Base-by-base conservation (phyloP, 2,888 invertebrate genomes). In the Drosophila recens region DNA sequence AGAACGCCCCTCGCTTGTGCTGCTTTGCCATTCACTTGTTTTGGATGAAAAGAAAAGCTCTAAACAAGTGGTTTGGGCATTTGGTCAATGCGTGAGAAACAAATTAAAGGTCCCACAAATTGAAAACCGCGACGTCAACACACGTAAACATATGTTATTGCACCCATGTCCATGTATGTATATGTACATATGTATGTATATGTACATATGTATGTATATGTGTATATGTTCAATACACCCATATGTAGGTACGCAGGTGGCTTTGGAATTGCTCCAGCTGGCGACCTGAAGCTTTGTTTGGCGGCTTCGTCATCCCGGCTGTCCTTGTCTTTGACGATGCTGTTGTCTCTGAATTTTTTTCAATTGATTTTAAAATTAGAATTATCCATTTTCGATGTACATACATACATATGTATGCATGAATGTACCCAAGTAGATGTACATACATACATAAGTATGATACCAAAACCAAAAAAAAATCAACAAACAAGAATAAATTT, bases 1-100 rank as follows among this genome's bases (percentile, higher is more conserved):
- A 64, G 34, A 23, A 36, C 8, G 30, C n/a, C 15, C 15, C 30
- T 38, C 3, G 33, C 17, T 17, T 49, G 15, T 27, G 27, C 27
- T 27, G 27, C n/a, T 13, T 13, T 49, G 49, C 10, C 53, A 42
- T 51, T 40, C 23, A 59, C 36, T 57, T 40, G 61, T 43, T 63
- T 67, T 65, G 34, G 65, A 48, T 46, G 11, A 1, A 45, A 71
- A 5, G 13, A 36, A 72, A 74, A 65, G 57, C 27, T 57, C 62
- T 66, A 75, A 75, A 75, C 75, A 75, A 75, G 74, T 75, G 74
- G 75, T 75, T 75, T 67, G 74, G 74, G 58, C 67, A 67, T 68
- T 74, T 69, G 57, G 58, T 52, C 49, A 62, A 54, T 45, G 59
- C 74, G 81, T 78, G 81, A 74, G 74, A 80, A 81, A 65, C 46